Evolutionary conservation across 2,113 vertebrate species (phyloP).

Genomic region (Gymnogyps californianus): DNA sequence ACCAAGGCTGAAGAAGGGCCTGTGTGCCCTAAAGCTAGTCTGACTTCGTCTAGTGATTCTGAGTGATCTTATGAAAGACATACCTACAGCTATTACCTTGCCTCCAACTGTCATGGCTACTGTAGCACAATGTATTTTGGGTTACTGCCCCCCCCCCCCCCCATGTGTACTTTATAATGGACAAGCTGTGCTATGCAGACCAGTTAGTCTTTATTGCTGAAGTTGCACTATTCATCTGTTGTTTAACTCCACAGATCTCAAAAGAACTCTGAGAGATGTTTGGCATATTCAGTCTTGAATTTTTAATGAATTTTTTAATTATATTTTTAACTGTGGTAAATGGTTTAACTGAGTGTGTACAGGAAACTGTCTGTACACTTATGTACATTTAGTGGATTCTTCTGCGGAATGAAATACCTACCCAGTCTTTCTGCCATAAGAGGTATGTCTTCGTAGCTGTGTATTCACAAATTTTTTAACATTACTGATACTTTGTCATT

Average conservation of each 20-base stretch:
- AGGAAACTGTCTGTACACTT: background rate
- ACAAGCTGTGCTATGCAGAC: background rate
- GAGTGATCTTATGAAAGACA: background rate
- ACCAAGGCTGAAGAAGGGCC: background rate
- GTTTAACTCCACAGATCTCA: background rate
- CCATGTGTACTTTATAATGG: rapidly evolving
- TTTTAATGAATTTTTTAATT: background rate
- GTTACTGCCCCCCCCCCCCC: background rate
- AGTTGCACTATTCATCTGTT: background rate
- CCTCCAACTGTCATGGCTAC: too few relatives aligned
- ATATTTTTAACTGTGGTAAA: background rate
- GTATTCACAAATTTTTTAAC: background rate
- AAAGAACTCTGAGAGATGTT: background rate
- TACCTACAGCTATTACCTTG: background rate
- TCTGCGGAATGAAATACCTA: background rate
- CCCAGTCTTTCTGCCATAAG: background rate
- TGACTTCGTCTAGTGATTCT: background rate
- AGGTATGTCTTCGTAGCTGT: background rate
- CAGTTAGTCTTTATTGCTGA: background rate
- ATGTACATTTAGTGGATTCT: background rate
- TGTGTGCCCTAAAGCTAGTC: background rate
- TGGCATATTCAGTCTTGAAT: background rate
- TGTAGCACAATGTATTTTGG: rapidly evolving
- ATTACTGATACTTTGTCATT: background rate
- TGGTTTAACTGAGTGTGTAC: background rate